Percentiles rank a stretch among this genome's conserved stretches.
These are phyloP conservation scores for Muscicapa adusta DNA, from an alignment of 2,113 vertebrate species.

Conservation along the genomic window DNA sequence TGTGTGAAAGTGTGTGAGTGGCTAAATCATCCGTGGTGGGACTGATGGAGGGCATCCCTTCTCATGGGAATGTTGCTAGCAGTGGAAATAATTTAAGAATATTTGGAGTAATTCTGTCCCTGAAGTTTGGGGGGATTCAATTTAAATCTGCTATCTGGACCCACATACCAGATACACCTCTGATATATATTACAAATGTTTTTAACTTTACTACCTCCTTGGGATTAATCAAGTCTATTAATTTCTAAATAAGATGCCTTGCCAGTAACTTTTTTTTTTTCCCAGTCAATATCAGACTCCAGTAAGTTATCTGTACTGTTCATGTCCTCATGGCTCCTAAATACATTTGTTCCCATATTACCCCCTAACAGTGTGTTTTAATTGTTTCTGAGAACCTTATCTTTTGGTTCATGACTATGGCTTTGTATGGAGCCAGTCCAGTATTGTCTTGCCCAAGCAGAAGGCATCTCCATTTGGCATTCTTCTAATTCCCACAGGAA, in stretches of 20 bases:
- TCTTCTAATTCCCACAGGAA: background rate
- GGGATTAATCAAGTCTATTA: background rate
- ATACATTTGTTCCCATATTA: background rate
- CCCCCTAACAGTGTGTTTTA: background rate
- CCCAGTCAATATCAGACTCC: background rate
- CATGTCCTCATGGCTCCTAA: background rate
- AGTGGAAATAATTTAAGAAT: background rate
- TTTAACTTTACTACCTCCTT: background rate
- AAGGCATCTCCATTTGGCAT: background rate
- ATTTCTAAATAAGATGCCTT: background rate
- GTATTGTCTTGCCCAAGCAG: background rate
- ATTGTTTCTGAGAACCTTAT: background rate
- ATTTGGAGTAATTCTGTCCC: background rate
- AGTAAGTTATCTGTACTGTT: background rate
- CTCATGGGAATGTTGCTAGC: background rate
- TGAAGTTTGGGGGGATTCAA: background rate
- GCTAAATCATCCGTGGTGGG: background rate
- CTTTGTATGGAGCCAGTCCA: background rate
- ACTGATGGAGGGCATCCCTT: background rate
- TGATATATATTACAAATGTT: background rate
- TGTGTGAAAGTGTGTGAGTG: rapidly evolving
- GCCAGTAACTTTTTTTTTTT: background rate
- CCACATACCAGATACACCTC: background rate
- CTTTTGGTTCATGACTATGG: background rate
- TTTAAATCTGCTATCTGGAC: background rate